Percentiles rank a stretch among this genome's conserved stretches.
Conservation (phyloP, 2,888 invertebrate species). For the Lasioglossum morio region DNA sequence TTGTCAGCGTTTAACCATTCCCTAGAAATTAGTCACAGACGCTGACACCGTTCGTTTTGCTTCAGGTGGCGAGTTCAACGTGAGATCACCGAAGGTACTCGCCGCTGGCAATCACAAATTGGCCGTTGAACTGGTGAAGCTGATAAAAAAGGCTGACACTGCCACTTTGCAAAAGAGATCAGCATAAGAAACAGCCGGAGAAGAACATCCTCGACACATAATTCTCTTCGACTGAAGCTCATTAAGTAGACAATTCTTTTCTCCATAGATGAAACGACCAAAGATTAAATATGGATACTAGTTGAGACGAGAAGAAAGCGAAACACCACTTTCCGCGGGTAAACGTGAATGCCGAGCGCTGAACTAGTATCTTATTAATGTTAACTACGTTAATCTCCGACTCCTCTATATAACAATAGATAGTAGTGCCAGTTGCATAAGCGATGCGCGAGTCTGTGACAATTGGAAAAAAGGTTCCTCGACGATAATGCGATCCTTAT, state of each 20-base stretch:
- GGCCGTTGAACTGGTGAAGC: conserved; percentile 84
- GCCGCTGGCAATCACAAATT: conserved; percentile 86
- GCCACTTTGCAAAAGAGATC: conserved; percentile 73
- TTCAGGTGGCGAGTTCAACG: conserved; percentile 85
- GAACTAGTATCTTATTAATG: conserved; percentile 9
- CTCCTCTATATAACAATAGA: neutral
- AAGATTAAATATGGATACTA: neutral
- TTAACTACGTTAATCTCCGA: conserved; percentile 20
- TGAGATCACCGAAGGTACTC: conserved; percentile 87
- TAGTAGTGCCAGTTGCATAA: neutral
- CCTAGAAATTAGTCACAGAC: neutral
- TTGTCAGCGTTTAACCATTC: neutral
- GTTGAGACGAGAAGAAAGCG: neutral
- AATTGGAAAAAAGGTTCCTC: neutral
- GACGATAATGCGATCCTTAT: neutral
- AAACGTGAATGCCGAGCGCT: neutral
- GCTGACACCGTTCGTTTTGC: neutral
- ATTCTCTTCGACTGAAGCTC: neutral
- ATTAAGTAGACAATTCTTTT: neutral
- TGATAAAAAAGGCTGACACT: conserved; percentile 86
- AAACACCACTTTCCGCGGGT: neutral
- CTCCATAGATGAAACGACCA: neutral
- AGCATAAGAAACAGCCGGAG: neutral
- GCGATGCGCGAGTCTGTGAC: neutral
- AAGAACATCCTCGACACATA: neutral